These are phyloP conservation scores for Mixornis gularis DNA, from an alignment of 2,113 vertebrate genomes.

Conservation along the genomic window DNA sequence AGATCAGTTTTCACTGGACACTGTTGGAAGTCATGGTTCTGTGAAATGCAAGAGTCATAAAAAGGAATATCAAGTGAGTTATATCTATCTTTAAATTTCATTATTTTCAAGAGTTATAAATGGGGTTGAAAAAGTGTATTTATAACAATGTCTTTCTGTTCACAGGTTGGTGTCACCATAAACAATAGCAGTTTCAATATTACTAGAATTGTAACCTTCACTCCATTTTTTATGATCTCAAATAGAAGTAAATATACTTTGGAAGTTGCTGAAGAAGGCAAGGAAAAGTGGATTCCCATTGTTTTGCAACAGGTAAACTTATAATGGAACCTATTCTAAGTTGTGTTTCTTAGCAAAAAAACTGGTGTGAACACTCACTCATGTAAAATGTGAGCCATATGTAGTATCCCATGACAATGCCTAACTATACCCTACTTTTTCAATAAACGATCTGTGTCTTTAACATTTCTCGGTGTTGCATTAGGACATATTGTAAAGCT, in stretches of 20 bases:
- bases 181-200: constrained; percentile 92
- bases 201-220: constrained; percentile 94
- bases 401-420: neutral
- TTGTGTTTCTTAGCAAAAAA: neutral
- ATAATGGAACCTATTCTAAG: neutral
- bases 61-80: constrained; percentile 88
- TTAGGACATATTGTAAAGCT: neutral
- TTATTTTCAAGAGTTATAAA: neutral
- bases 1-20: constrained; percentile 93
- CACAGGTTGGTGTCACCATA: constrained; percentile 92
- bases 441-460: neutral
- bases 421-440: neutral
- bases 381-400: neutral
- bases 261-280: constrained; percentile 82
- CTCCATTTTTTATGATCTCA: constrained; percentile 92
- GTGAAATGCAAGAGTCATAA: constrained; percentile 89
- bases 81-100: neutral
- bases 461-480: neutral
- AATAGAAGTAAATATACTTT: constrained; percentile 87
- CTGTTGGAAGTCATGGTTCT: constrained; percentile 92
- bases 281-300: constrained; percentile 82
- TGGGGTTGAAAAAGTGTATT: neutral
- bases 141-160: neutral
- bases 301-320: constrained; percentile 80
- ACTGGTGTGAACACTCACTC: neutral